These are phyloP conservation scores for Mus minutoides DNA, from an alignment of 2,797 vertebrate genomes.

Conservation along the genomic window DNA sequence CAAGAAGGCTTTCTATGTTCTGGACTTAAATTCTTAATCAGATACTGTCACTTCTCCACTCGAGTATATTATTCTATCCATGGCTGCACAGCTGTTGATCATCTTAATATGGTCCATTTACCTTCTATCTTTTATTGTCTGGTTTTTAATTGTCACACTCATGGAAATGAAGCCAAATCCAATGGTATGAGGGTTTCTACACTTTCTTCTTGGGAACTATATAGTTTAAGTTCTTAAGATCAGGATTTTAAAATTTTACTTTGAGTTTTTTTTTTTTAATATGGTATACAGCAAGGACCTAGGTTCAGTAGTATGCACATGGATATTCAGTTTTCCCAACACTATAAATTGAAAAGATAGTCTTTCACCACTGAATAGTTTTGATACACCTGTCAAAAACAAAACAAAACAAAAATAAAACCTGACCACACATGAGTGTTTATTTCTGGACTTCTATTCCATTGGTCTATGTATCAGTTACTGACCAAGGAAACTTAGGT, in stretches of 20 bases:
- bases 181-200: neutral
- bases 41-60: neutral
- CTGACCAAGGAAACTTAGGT: neutral
- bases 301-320: neutral
- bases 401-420: neutral
- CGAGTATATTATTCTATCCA: neutral
- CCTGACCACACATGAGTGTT: neutral
- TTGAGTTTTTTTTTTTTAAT: neutral
- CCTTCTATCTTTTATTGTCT: neutral
- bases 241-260: neutral
- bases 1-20: neutral
- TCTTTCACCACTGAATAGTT: neutral
- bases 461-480: neutral
- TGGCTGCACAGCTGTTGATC: neutral
- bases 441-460: neutral
- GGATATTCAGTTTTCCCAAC: neutral
- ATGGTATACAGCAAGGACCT: neutral
- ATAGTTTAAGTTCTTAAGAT: neutral
- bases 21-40: neutral
- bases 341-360: neutral
- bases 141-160: neutral
- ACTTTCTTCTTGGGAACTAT: neutral
- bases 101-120: neutral
- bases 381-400: neutral
- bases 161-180: neutral